Conservation (phyloP, 2,888 invertebrate species). For the Luperina nickerlii region DNA sequence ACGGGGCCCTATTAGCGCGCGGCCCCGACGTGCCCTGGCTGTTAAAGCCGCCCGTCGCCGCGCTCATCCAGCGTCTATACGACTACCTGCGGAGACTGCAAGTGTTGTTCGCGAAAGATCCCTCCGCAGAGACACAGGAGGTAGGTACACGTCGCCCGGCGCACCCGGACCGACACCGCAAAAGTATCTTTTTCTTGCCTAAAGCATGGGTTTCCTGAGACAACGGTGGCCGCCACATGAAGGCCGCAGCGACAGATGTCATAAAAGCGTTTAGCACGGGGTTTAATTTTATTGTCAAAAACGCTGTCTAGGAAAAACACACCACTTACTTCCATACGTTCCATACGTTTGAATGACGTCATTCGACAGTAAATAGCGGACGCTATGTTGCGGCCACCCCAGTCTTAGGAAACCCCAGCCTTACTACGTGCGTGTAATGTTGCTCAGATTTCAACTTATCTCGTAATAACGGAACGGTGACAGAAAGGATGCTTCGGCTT, state of each 20-base stretch:
- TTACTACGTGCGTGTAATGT: slow-evolving; percentile 5
- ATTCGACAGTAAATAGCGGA: not conserved
- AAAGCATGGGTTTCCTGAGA: not conserved
- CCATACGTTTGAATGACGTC: not conserved
- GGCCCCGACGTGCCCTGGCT: slow-evolving; percentile 25
- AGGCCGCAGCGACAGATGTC: not conserved
- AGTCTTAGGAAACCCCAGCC: not conserved
- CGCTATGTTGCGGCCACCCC: not conserved
- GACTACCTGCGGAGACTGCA: slow-evolving; percentile 4
- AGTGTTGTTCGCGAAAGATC: slow-evolving; percentile 15
- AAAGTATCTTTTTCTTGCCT: slow-evolving; percentile 40
- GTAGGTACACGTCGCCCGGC: slow-evolving; percentile 40
- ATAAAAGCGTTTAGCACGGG: too few species aligned
- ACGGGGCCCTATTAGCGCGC: not conserved
- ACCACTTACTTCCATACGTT: not conserved
- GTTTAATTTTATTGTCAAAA: not conserved
- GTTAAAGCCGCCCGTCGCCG: slow-evolving; percentile 28
- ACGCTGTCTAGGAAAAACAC: not conserved
- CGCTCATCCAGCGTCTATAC: slow-evolving; percentile 17
- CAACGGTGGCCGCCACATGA: not conserved
- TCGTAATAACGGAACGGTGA: not conserved
- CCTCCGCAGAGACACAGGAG: slow-evolving; percentile 37
- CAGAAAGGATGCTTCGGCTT: slow-evolving; percentile 48
- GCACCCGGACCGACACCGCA: slow-evolving; percentile 30
- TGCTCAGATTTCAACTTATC: slow-evolving; percentile 18